phyloP scores from a whole-genome alignment of 2,113 vertebrate species.

The Brienomyrus longianalis region DNA sequence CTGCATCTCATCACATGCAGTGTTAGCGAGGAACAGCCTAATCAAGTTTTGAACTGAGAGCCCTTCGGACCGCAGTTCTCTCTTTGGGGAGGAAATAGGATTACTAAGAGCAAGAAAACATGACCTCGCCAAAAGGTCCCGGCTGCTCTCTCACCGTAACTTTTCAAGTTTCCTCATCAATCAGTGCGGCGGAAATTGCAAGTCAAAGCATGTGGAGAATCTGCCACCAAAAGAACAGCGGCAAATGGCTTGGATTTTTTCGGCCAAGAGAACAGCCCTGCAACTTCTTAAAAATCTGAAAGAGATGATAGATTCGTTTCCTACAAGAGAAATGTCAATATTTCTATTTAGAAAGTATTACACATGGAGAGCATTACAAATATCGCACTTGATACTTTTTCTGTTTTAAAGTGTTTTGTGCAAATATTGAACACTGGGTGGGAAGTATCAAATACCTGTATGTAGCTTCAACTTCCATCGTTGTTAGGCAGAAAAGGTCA shows the following conservation, averaged over 20 bases:
- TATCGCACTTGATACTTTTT: neutral
- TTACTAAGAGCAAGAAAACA: slow-evolving; percentile 16
- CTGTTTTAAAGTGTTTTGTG: neutral
- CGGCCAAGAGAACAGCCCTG: neutral
- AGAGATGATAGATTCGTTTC: neutral
- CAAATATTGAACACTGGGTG: neutral
- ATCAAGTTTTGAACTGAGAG: neutral
- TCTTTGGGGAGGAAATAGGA: neutral
- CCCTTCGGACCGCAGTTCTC: neutral
- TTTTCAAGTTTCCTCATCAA: slow-evolving; percentile 50
- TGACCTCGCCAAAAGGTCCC: slow-evolving; percentile 35
- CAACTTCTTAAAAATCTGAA: neutral
- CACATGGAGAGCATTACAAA: neutral
- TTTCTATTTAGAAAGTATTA: slow-evolving; percentile 11
- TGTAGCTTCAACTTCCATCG: neutral
- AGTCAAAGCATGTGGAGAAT: slow-evolving; percentile 40
- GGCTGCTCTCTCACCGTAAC: slow-evolving; percentile 39
- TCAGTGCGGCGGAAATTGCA: slow-evolving; percentile 56
- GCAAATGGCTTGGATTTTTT: neutral
- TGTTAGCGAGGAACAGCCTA: neutral
- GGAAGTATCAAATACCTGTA: neutral
- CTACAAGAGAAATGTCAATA: neutral
- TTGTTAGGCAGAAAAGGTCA: neutral
- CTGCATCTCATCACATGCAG: neutral
- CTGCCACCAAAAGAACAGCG: slow-evolving; percentile 18